Evolutionary conservation across 2,888 invertebrate species (phyloP), one percentile per base, ranked within the genome.

Genomic region (Perizoma affinitatum): DNA sequence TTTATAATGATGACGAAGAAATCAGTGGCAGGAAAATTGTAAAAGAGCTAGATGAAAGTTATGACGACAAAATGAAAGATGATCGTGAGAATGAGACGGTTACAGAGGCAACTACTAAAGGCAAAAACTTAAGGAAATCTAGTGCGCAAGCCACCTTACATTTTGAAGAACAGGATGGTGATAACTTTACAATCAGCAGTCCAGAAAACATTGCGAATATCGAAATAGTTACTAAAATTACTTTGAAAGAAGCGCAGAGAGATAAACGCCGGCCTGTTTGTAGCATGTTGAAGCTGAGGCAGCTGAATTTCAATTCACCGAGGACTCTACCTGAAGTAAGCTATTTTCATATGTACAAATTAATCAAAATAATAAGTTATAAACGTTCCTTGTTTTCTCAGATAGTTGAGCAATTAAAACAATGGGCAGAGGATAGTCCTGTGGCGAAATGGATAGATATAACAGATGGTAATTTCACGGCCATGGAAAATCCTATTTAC

Each of bases 401-500:
- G 91, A 88, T 92, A 73, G 74, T 80, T 38, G 51, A 67, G 22
- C 88, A 90, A 67, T 67, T 92, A 60, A 88, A 83, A 68, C 71
- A 79, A 38, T 92, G 91, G 91, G 83, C 86, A 42, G 87, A 87
- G 43, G 74, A 74, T 1, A 92, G 92, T 67, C 91, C 90, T 2
- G 61, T 91, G 6, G 88, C 82, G 7, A 88, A 87, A 74, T 83
- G 80, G 82, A 65, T 84, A 10, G 91, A 92, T 60, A 86, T 92
- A 52, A 91, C 90, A 0, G 67, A 78, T 42, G 87, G 88, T 22
- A 91, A 90, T 67, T 82, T 77, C 8, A 92, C 92, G 5, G 73
- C 79, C 2, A 90, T 92, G 90, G 89, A 91, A 69, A 90, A 91
- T 71, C 88, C 90, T 22, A 90, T 92, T 63, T 81, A 90, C 60